phyloP scores from a whole-genome alignment of 2,888 invertebrate species.

The Muschampia plurimacula region DNA sequence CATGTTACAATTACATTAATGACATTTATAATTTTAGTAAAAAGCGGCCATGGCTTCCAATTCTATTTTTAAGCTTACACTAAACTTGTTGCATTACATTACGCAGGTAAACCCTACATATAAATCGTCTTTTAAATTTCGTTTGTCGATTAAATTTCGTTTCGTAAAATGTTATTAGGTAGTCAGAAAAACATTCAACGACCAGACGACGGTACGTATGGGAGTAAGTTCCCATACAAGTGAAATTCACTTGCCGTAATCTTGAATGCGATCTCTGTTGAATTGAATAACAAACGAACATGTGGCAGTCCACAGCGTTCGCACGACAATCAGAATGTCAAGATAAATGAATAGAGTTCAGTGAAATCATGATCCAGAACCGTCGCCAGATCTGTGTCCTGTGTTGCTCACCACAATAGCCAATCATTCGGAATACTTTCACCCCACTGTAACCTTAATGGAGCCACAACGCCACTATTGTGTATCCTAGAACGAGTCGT shows the following conservation, averaged over 20 bases:
- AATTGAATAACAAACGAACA: slow-evolving; percentile 74
- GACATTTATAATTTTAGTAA: slow-evolving; percentile 22
- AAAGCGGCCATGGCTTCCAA: slow-evolving; percentile 11
- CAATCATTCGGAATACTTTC: slow-evolving; percentile 79
- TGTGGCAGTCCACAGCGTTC: slow-evolving; percentile 57
- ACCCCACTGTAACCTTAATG: slow-evolving; percentile 75
- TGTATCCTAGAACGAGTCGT: slow-evolving; percentile 75
- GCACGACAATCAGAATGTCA: slow-evolving; percentile 76
- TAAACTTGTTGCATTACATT: not conserved
- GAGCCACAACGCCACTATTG: slow-evolving; percentile 76
- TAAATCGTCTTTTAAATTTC: not conserved
- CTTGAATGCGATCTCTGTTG: slow-evolving; percentile 59
- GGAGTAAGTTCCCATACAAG: slow-evolving; percentile 50
- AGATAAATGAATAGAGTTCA: slow-evolving; percentile 67
- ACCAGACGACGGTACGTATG: slow-evolving; percentile 7
- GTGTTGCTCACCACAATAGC: slow-evolving; percentile 61
- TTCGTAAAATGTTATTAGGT: slow-evolving; percentile 16
- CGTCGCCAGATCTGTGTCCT: slow-evolving; percentile 58
- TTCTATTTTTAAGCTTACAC: not conserved
- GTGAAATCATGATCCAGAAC: slow-evolving; percentile 77
- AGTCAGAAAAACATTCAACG: not conserved
- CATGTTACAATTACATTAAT: slow-evolving; percentile 44
- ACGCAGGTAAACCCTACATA: slow-evolving; percentile 7
- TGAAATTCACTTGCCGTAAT: slow-evolving; percentile 66
- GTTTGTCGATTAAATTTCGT: not conserved